Conservation (phyloP, 2,797 vertebrate genomes). For the Poecilia velifera region DNA sequence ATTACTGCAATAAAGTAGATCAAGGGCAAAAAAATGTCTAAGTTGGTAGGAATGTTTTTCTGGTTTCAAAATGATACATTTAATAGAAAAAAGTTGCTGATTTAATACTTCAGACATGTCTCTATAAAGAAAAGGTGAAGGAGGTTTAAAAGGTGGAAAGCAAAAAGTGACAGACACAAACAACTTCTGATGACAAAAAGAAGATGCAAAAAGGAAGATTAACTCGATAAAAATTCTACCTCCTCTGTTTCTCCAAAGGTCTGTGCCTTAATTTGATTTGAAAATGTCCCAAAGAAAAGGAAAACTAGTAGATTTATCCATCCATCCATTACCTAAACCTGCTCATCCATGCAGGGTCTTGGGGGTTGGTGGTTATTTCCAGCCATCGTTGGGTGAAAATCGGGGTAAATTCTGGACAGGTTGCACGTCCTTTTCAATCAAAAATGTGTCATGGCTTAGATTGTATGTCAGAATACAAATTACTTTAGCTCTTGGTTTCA, state of each 20-base stretch:
- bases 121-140: not conserved
- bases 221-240: too few relatives aligned
- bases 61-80: not conserved
- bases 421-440: not conserved
- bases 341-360: not conserved
- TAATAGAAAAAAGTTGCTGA: not conserved
- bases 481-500: not conserved
- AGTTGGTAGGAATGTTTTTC: not conserved
- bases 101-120: not conserved
- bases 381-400: not conserved
- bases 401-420: not conserved
- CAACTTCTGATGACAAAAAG: not conserved
- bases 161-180: not conserved
- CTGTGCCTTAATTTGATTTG: not conserved
- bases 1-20: not conserved
- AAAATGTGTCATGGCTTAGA: not conserved
- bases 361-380: not conserved
- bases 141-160: not conserved
- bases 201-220: not conserved
- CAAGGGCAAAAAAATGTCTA: not conserved
- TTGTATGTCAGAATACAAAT: not conserved
- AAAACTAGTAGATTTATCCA: not conserved
- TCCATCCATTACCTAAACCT: not conserved
- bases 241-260: not conserved
- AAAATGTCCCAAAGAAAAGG: not conserved